Conservation (phyloP, 2,797 vertebrate species). For the Ctenosaura bakeri region DNA sequence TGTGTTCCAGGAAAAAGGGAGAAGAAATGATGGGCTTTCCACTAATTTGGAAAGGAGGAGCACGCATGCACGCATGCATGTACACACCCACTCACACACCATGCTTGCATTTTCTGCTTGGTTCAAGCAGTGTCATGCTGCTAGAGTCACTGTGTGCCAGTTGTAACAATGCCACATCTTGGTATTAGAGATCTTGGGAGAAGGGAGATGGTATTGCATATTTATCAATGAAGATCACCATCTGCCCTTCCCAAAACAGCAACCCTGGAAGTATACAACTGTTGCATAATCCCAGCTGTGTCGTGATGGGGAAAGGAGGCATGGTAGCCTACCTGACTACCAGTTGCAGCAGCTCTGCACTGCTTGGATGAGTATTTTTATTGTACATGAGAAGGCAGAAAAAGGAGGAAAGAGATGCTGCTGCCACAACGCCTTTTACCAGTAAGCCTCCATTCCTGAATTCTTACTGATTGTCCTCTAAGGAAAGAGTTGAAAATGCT, state of each 20-base stretch:
- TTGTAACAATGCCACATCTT: background rate
- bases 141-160: background rate
- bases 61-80: background rate
- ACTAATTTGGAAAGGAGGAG: background rate
- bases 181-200: background rate
- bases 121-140: background rate
- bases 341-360: background rate
- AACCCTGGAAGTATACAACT: background rate
- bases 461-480: too few relatives aligned
- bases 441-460: too few relatives aligned
- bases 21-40: background rate
- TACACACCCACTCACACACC: background rate
- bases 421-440: too few relatives aligned
- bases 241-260: background rate
- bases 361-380: background rate
- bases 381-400: too few relatives aligned
- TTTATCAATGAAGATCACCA: background rate
- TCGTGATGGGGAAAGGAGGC: background rate
- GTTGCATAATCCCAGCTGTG: background rate
- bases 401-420: background rate
- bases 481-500: background rate
- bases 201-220: background rate
- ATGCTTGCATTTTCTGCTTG: background rate
- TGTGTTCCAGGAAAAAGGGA: background rate
- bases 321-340: background rate